Evolutionary conservation across 2,888 invertebrate species (phyloP).

Genomic region (Petrolisthes manimaculis): DNA sequence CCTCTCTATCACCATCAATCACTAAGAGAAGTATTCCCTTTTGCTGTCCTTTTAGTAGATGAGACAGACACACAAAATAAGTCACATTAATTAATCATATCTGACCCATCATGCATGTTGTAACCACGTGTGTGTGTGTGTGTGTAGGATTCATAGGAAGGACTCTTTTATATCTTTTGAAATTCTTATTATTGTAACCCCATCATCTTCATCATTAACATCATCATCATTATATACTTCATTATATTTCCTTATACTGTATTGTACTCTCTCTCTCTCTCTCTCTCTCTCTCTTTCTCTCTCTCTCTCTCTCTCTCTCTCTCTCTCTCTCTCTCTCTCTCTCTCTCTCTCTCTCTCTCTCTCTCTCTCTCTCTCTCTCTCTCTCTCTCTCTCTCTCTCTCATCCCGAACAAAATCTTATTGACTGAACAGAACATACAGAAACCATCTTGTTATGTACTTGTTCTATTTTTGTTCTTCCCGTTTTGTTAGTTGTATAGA

Average conservation of each 20-base stretch:
- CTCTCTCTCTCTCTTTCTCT: background rate
- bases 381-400: background rate
- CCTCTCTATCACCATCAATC: conserved; percentile 20
- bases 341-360: background rate
- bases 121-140: no score
- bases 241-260: background rate
- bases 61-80: no score
- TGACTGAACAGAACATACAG: background rate
- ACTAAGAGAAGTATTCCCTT: no score
- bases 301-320: background rate
- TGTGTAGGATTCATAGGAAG: no score
- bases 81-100: no score
- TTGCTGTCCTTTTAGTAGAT: no score
- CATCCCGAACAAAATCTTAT: background rate
- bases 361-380: background rate
- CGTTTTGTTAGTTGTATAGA: conserved; percentile 1
- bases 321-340: background rate
- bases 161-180: background rate
- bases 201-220: background rate
- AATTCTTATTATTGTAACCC: background rate
- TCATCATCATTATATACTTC: background rate
- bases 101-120: no score
- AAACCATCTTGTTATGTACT: background rate
- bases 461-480: background rate
- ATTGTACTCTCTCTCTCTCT: background rate